phyloP scores from a whole-genome alignment of 1,140 invertebrate species.

The Homalodisca vitripennis region DNA sequence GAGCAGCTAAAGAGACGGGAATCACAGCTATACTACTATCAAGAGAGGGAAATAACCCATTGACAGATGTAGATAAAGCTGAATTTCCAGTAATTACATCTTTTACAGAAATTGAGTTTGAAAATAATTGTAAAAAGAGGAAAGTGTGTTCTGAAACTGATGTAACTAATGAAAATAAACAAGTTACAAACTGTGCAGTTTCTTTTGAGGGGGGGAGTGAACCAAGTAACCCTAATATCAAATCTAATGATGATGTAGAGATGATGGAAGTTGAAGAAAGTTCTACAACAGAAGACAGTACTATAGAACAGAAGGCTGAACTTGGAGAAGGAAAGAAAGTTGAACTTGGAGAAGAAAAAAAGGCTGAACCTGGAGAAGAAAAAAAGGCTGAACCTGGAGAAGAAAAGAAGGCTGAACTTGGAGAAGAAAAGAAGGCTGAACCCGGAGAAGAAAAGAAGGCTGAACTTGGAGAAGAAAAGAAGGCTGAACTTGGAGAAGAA shows the following conservation, averaged over 20 bases:
- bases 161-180: background rate
- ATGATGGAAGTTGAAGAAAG: slow-evolving; percentile 6
- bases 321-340: too few species aligned
- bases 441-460: too few species aligned
- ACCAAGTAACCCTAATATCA: background rate
- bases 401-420: too few species aligned
- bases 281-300: background rate
- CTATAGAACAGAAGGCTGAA: too few species aligned
- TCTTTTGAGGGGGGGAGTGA: background rate
- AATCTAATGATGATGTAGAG: background rate
- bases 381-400: too few species aligned
- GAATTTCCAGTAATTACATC: slow-evolving; percentile 59
- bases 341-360: background rate
- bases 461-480: too few species aligned
- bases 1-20: slow-evolving; percentile 74
- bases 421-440: too few species aligned
- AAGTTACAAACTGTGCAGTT: background rate
- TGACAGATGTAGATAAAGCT: slow-evolving; percentile 59
- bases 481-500: too few species aligned
- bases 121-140: slow-evolving; percentile 28
- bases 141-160: slow-evolving; percentile 19
- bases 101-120: slow-evolving; percentile 51
- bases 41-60: slow-evolving; percentile 72
- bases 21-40: slow-evolving; percentile 64
- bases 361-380: background rate